Base-by-base conservation (phyloP, 2,888 invertebrate species). In the Incurvaria masculella region DNA sequence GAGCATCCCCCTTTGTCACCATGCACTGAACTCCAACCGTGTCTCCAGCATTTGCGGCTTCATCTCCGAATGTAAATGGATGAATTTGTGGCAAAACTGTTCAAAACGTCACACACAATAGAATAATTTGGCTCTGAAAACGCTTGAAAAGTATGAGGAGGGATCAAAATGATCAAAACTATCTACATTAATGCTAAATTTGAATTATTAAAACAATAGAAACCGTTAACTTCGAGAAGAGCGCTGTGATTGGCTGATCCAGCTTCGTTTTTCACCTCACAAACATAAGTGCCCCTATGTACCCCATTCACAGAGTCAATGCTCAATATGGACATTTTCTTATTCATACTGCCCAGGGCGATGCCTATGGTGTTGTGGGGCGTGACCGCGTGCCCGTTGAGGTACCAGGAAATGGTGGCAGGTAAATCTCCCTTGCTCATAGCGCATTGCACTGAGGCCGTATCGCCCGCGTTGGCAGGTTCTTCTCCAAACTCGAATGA, bases 401-500 rank as follows among this genome's bases (percentile, higher is more conserved):
- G 69, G 47, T 82, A 83, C 91, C 90, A 91, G 48, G 81, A 81
- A 54, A 91, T 83, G 54, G 84, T 84, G 55, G 93, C 82, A 2
- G 93, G 93, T 53, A 87, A 78, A 66, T 93, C 92, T 49, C 93
- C 90, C 64, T 89, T 88, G 59, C 83, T 82, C 60, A 88, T 84
- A 50, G 87, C 84, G 66, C 89, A 89, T 55, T 86, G 84, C 53
- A 88, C 84, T 48, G 87, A 85, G 47, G 86, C 86, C 66, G 86
- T 85, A 62, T 89, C 88, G 47, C 88, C 87, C 64, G 88, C 86
- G 64, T 89, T 88, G 44, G 87, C 83, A 48, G 86, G 82, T 56
- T 84, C 84, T 56, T 85, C 84, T 55, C 83, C 85, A 63, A 87
- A 85, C 57, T 82, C 81, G 64, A 87, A 83, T 47, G 84, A 85